phyloP scores from a whole-genome alignment of 2,797 vertebrate genomes.

The Sebastes vulpes region DNA sequence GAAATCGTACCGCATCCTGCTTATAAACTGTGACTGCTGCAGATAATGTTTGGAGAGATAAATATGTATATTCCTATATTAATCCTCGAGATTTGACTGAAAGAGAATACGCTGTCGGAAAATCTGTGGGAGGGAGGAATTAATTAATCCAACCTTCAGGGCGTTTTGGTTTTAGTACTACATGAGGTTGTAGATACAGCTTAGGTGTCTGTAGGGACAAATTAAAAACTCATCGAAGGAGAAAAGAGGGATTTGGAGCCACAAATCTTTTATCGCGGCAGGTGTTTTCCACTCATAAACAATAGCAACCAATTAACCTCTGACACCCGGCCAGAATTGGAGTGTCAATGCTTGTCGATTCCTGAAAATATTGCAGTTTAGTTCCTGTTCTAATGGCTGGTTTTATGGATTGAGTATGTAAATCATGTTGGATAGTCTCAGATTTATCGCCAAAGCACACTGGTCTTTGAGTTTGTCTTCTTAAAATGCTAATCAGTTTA shows the following conservation, averaged over 20 bases:
- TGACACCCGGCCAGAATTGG: slow-evolving; percentile 57
- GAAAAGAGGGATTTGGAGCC: slow-evolving; percentile 25
- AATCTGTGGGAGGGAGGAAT: slow-evolving; percentile 6
- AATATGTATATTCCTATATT: slow-evolving; percentile 14
- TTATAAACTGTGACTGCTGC: slow-evolving; percentile 2
- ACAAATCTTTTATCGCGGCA: slow-evolving; percentile 53
- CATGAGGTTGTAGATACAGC: slow-evolving; percentile 4
- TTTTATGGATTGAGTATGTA: slow-evolving; percentile 58
- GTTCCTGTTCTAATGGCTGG: slow-evolving; percentile 53
- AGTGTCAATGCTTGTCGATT: slow-evolving; percentile 65
- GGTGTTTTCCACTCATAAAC: slow-evolving; percentile 66
- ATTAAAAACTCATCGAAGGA: slow-evolving; percentile 31
- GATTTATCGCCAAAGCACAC: slow-evolving; percentile 44
- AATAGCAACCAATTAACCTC: slow-evolving; percentile 73
- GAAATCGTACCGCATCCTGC: neutral
- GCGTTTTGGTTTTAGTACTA: neutral
- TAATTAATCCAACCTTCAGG: slow-evolving; percentile 35
- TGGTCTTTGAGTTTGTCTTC: slow-evolving; percentile 37
- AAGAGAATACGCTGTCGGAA: neutral
- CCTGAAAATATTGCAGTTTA: slow-evolving; percentile 64
- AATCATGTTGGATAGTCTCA: slow-evolving; percentile 48
- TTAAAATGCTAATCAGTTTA: slow-evolving; percentile 64
- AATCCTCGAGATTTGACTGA: slow-evolving; percentile 28
- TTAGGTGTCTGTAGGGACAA: slow-evolving; percentile 20
- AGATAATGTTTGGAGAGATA: slow-evolving; percentile 34